phyloP scores from a whole-genome alignment of 2,888 invertebrate species.

The Hoplodrina blanda region DNA sequence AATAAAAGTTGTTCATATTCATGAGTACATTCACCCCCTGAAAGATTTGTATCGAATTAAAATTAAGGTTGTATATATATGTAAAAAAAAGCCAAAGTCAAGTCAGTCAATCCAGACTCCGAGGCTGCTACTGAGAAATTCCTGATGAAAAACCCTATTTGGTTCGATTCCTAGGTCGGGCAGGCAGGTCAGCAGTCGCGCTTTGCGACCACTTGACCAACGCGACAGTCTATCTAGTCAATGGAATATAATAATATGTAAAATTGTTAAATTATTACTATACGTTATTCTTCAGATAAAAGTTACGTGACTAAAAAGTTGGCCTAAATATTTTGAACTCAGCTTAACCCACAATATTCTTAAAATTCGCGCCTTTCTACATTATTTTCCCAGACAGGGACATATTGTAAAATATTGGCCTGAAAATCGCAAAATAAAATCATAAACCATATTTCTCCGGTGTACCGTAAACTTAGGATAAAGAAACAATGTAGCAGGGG shows the following conservation, averaged over 20 bases:
- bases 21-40: too few relatives aligned
- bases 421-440: slow-evolving; percentile 39
- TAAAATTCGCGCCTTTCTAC: not conserved
- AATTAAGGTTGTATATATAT: too few relatives aligned
- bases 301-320: not conserved
- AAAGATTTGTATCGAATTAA: too few relatives aligned
- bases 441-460: slow-evolving; percentile 54
- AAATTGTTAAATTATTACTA: not conserved
- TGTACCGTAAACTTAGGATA: slow-evolving; percentile 59
- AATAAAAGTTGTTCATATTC: too few relatives aligned
- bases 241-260: not conserved
- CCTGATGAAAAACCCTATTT: too few relatives aligned
- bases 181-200: too few relatives aligned
- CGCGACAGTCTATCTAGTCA: too few relatives aligned
- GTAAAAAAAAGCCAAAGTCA: too few relatives aligned
- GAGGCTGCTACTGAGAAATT: too few relatives aligned
- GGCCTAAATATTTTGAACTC: not conserved
- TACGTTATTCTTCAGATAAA: not conserved
- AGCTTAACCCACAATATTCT: not conserved
- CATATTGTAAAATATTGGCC: slow-evolving; percentile 26
- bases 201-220: too few relatives aligned
- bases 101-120: too few relatives aligned
- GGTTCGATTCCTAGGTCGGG: too few relatives aligned
- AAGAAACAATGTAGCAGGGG: slow-evolving; percentile 48
- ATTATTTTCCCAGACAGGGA: slow-evolving; percentile 9